Conservation (phyloP, 2,797 vertebrate genomes). For the Synanceia verrucosa region DNA sequence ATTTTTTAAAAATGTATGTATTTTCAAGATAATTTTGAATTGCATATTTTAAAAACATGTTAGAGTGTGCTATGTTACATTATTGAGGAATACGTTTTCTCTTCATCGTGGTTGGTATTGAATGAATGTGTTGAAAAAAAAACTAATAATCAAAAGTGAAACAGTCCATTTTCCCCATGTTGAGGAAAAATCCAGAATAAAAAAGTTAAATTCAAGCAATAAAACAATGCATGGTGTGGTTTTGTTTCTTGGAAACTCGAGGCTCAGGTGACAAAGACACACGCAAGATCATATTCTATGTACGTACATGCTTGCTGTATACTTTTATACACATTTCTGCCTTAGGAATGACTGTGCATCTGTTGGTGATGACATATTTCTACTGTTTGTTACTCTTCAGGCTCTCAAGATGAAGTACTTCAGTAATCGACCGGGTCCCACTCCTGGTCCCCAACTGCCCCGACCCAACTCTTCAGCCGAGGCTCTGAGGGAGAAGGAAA, state of each 20-base stretch:
- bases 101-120: background rate
- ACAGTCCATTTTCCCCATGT: background rate
- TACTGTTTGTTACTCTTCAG: slow-evolving; percentile 69
- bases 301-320: background rate
- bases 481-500: slow-evolving; percentile 89
- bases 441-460: slow-evolving; percentile 90
- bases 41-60: background rate
- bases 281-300: background rate
- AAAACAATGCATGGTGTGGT: background rate
- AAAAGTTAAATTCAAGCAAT: background rate
- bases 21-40: no score
- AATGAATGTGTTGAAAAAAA: background rate
- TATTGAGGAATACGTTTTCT: background rate
- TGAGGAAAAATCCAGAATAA: background rate
- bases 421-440: slow-evolving; percentile 92
- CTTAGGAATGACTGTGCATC: background rate
- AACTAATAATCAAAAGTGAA: background rate
- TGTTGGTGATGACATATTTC: background rate
- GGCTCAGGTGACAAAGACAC: background rate
- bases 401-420: slow-evolving; percentile 94
- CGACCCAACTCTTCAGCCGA: slow-evolving; percentile 91
- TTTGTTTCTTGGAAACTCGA: background rate
- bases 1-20: no score
- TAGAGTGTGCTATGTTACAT: background rate
- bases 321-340: background rate